Evolutionary conservation across 1,140 invertebrate species (phyloP).

Genomic region (Marisa cornuarietis): DNA sequence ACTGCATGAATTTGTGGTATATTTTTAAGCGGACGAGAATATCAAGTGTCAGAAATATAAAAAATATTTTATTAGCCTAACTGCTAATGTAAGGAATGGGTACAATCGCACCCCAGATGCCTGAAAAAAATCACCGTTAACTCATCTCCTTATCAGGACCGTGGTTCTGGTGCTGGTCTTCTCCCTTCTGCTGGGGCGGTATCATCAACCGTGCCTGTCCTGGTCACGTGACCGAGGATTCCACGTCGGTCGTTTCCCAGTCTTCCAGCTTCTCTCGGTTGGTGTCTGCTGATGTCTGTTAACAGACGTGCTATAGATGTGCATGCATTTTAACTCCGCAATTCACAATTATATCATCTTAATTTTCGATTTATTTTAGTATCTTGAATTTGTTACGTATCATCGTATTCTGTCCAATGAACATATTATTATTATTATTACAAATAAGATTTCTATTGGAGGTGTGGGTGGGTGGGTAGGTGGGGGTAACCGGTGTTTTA

Average conservation of each 20-base stretch:
- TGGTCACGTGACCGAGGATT: conserved; percentile 18
- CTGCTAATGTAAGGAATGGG: conserved; percentile 53
- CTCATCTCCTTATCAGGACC: conserved; percentile 78
- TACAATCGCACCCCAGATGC: conserved; percentile 80
- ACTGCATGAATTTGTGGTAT: background rate
- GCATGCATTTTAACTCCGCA: too few species aligned
- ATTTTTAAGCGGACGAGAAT: background rate
- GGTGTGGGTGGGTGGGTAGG: too few species aligned
- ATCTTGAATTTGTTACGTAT: too few species aligned
- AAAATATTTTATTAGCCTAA: conserved; percentile 73
- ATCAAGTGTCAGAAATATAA: background rate
- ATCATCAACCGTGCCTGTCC: conserved; percentile 76
- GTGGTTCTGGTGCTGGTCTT: conserved; percentile 79
- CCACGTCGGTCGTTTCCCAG: conserved; percentile 1
- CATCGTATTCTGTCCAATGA: too few species aligned
- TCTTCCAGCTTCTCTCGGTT: too few species aligned
- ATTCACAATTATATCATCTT: too few species aligned
- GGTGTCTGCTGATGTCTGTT: too few species aligned
- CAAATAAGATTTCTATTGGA: too few species aligned
- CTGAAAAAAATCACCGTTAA: conserved; percentile 76
- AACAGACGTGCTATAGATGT: too few species aligned
- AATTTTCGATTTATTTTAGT: too few species aligned
- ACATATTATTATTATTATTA: too few species aligned
- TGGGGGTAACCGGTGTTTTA: too few species aligned
- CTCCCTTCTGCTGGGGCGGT: conserved; percentile 83